Evolutionary conservation across 1,140 invertebrate genomes (phyloP).

Genomic region (Drosophila fuyamai): DNA sequence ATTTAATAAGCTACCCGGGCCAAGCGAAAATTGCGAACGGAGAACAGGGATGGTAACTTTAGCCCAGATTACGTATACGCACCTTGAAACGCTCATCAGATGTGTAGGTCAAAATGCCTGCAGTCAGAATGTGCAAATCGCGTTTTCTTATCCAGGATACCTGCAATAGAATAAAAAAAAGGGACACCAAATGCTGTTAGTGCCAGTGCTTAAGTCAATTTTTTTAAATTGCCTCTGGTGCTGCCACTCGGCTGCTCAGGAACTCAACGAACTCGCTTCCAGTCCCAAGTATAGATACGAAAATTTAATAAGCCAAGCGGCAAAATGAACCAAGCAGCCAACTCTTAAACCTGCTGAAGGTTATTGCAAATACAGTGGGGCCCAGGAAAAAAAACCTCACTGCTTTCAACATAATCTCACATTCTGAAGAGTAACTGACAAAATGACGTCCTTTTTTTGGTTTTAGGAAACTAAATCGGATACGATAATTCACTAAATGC

Average conservation of each 20-base stretch:
- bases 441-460: neutral
- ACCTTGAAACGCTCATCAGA: slow-evolving; percentile 90
- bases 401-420: neutral
- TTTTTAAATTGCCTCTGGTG: slow-evolving; percentile 71
- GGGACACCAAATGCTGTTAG: slow-evolving; percentile 58
- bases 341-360: slow-evolving; percentile 5
- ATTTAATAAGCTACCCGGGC: slow-evolving; percentile 63
- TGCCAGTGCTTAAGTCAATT: slow-evolving; percentile 70
- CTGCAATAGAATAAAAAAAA: slow-evolving; percentile 83
- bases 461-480: neutral
- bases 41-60: slow-evolving; percentile 19
- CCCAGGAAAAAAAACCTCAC: neutral
- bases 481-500: neutral
- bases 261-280: slow-evolving; percentile 8
- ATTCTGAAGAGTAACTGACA: neutral
- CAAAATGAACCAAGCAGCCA: slow-evolving; percentile 65
- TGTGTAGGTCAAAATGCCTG: slow-evolving; percentile 90
- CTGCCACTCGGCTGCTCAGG: slow-evolving; percentile 9
- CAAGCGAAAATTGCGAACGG: neutral
- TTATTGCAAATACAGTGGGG: slow-evolving; percentile 5
- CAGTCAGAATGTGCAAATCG: slow-evolving; percentile 91
- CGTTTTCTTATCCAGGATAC: slow-evolving; percentile 91
- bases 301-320: slow-evolving; percentile 76
- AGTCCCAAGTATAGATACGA: slow-evolving; percentile 55
- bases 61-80: slow-evolving; percentile 62